These are phyloP conservation scores for Lepidothrix coronata DNA, from an alignment of 2,113 vertebrate species.

Conservation along the genomic window DNA sequence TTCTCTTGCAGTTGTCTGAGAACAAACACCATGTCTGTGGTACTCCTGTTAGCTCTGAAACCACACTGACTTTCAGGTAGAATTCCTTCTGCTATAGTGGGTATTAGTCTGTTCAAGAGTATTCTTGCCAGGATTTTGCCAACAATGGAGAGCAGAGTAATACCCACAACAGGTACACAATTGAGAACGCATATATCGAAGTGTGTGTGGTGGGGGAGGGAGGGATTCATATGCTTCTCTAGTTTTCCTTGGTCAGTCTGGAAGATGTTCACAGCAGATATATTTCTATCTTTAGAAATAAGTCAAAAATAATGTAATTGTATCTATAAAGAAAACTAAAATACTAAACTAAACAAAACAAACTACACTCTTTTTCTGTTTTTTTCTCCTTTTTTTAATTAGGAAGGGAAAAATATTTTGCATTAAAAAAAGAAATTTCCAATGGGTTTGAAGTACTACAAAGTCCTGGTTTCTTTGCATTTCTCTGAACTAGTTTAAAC, in stretches of 20 bases:
- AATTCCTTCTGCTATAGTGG: no score
- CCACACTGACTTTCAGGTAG: no score
- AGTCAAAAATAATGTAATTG: background rate
- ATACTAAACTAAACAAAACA: background rate
- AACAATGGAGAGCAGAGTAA: no score
- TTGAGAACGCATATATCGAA: background rate
- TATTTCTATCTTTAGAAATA: background rate
- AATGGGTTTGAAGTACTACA: background rate
- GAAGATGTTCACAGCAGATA: background rate
- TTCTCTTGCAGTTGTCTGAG: no score
- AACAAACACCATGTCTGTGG: no score
- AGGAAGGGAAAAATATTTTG: background rate
- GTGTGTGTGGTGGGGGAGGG: background rate
- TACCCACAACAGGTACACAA: background rate
- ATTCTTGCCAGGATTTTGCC: no score
- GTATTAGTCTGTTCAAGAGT: no score
- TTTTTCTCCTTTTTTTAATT: background rate
- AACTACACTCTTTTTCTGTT: fast-evolving
- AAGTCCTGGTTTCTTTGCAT: background rate
- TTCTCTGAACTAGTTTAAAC: background rate
- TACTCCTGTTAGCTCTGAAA: no score
- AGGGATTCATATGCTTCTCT: background rate
- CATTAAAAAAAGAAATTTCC: background rate
- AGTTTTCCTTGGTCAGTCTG: background rate
- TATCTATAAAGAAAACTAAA: background rate